Base-by-base conservation (phyloP, 1,140 invertebrate species). In the Danaus plexippus region DNA sequence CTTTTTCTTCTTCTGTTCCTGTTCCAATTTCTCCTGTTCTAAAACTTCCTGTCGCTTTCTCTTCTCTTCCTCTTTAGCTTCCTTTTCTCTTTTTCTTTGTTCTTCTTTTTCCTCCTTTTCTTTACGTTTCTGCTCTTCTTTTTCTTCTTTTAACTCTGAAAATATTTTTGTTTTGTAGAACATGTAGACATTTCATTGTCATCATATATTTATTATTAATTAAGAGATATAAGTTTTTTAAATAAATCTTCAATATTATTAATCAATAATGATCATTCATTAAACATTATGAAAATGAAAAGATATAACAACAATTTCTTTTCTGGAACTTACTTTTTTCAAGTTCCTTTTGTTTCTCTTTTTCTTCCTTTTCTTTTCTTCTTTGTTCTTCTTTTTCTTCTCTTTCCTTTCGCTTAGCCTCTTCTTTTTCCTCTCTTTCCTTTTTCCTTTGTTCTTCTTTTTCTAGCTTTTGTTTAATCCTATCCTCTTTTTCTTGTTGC, bases 1-100 rank as follows among this genome's bases (percentile, higher is more conserved):
- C 71, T 94, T 94, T 57, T 92, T 90, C 69, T 92, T 93, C 73
- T 89, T 89, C 11, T 92, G 91, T 67, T 92, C 89, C 73, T 91
- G 90, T 63, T 91, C 90, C 66, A 92, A 89, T 63, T 88, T 90
- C 64, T 90, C 90, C 59, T 89, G 72, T 73, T 92, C 91, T 89
- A 75, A 85, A 88, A 63, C 89, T 88, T 79, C 91, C 90, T 76
- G 91, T 88, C 77, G 93, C 88, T 91, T 91, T 55, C 88, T 81
- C 64, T 88, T 91, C 55, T 90, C 89, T 66, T 90, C 88, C 64
- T 92, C 89, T 73, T 88, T 90, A 44, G 90, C 89, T 76, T 93
- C 89, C 63, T 90, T 89, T 64, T 89, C 89, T 52, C 89, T 90
- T 47, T 79, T 72, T 73, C 66, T 88, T 55, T 88, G 77, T 54